phyloP scores from a whole-genome alignment of 2,113 vertebrate genomes.

The Dendrocopos noguchii region DNA sequence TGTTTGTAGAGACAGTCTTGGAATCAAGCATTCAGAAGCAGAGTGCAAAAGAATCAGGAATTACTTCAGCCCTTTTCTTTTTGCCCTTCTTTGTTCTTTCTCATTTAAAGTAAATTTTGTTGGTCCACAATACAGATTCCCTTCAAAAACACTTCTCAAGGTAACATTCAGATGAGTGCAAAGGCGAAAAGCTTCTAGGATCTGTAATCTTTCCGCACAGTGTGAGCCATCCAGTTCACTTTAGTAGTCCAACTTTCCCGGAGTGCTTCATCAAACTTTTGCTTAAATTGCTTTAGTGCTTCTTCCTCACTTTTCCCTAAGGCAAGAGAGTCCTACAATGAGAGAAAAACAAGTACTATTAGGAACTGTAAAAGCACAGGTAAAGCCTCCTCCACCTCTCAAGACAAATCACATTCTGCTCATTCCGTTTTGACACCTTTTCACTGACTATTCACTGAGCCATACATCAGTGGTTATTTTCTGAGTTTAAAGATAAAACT shows the following conservation, averaged over 20 bases:
- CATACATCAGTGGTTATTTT: not conserved
- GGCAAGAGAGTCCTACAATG: slow-evolving; percentile 90
- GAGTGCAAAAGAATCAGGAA: slow-evolving; percentile 65
- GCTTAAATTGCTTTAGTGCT: slow-evolving; percentile 96
- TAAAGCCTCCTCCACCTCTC: not conserved
- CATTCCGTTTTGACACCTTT: not conserved
- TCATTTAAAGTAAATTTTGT: slow-evolving; percentile 8
- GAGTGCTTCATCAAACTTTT: slow-evolving; percentile 98
- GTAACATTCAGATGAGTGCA: slow-evolving; percentile 76
- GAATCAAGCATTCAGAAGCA: slow-evolving; percentile 73
- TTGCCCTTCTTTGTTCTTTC: not conserved
- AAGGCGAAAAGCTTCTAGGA: slow-evolving; percentile 80
- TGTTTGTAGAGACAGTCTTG: slow-evolving; percentile 55
- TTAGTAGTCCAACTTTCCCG: slow-evolving; percentile 99
- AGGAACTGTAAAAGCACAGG: not conserved
- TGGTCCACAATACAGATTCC: slow-evolving; percentile 53
- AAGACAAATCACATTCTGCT: not conserved
- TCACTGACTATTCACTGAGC: not conserved
- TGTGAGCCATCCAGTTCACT: slow-evolving; percentile 99
- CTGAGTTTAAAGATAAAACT: not conserved
- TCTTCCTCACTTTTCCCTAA: slow-evolving; percentile 97
- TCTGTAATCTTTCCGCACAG: slow-evolving; percentile 96
- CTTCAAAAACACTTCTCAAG: slow-evolving; percentile 63
- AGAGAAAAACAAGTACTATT: not conserved
- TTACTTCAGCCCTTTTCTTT: slow-evolving; percentile 39